Evolutionary conservation across 2,888 invertebrate species (phyloP), one percentile per base, ranked within the genome.

Genomic region (Ophion costatus): DNA sequence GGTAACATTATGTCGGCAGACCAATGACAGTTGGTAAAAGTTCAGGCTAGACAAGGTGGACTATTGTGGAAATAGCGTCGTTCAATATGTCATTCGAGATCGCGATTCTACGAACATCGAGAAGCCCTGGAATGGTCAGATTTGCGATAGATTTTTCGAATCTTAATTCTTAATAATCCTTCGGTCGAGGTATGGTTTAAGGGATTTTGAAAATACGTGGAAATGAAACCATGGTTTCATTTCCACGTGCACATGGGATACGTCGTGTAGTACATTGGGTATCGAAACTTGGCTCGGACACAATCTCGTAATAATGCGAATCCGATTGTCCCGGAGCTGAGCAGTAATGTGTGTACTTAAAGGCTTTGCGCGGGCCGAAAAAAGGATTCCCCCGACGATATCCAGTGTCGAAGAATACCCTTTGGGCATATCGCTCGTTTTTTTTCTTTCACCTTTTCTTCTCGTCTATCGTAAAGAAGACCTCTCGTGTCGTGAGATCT

Each of bases 261-360:
- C 24, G 45, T 51, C 51, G 45, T 69, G 45, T 51, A 69, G 22
- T 22, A 70, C 51, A 56, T 70, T 70, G 29, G 51, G 59, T 73
- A 38, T 56, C 20, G 64, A 24, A 76, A 57, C 64, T 63, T 14
- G 17, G 45, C 14, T 64, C 51, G 51, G 20, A n/a, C 11, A 33
- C 24, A 64, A 57, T n/a, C 71, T 42, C 56, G 71, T 57, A 71
- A 82, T 77, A 82, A 77, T 77, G 64, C 66, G 66, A 82, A 82
- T 82, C 71, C 78, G 78, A 82, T 82, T 82, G 82, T 82, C 82
- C 70, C 73, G 61, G 61, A 78, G 73, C 73, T 63, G 61, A 78
- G 67, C 51, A 67, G 51, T 74, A 73, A 73, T 73, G 42, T 56
- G 56, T 82, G 77, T 77, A 71, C 70, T 77, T 66, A 77, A 82